Evolutionary conservation across 1,140 invertebrate species (phyloP).

Genomic region (Limonius californicus): DNA sequence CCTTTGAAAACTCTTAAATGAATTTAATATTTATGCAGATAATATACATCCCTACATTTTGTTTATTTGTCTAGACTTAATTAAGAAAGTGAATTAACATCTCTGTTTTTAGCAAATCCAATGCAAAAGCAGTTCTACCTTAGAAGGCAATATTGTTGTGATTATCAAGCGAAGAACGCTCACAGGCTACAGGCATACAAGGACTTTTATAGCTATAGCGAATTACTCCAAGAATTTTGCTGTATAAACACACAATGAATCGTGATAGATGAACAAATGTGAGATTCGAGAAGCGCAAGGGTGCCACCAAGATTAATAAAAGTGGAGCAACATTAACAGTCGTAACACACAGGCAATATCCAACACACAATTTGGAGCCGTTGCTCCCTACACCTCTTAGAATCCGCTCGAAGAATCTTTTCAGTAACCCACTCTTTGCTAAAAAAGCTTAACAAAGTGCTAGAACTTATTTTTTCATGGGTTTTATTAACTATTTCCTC

Average conservation of each 20-base stretch:
- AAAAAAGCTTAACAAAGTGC: too few species aligned
- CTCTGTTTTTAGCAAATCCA: too few species aligned
- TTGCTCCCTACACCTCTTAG: neutral
- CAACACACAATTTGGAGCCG: conserved; percentile 7
- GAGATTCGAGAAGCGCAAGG: neutral
- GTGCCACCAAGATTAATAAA: conserved; percentile 9
- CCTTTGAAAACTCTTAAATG: too few species aligned
- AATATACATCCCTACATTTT: neutral
- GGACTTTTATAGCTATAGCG: neutral
- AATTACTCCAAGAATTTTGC: neutral
- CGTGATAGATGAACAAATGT: neutral
- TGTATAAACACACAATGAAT: neutral
- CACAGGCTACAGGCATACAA: too few species aligned
- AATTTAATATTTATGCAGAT: too few species aligned
- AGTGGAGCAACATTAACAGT: conserved; percentile 16
- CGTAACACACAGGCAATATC: conserved; percentile 19
- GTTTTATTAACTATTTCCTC: too few species aligned
- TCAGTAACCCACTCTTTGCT: neutral
- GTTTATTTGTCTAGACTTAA: too few species aligned
- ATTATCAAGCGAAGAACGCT: too few species aligned
- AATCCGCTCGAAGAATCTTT: neutral
- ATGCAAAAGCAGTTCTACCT: too few species aligned
- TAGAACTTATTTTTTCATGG: too few species aligned
- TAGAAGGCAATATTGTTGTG: too few species aligned
- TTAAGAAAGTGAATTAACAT: too few species aligned